Evolutionary conservation across 2,797 vertebrate genomes (phyloP), one percentile per base, ranked within the genome.

Genomic region (Gallinago nigripennis): DNA sequence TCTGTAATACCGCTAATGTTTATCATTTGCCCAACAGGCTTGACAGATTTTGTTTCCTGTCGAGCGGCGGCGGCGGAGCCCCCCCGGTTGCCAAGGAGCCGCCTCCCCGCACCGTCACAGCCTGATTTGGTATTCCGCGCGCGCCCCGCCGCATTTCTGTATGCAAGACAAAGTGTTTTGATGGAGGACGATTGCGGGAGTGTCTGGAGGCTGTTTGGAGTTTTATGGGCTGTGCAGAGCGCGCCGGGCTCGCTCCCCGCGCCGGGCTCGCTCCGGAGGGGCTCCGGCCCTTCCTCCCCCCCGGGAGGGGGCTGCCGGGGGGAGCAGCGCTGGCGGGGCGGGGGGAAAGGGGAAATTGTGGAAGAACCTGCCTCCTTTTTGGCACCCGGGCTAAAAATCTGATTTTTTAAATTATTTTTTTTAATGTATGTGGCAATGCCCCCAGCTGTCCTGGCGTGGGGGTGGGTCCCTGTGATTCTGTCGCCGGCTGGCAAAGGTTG

Each of bases 101-200:
- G 98, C 98, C 97, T 98, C 98, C 98, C 98, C 97, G 98, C 98
- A 98, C 99, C 99, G 98, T 99, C 99, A 99, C 99, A 98, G 99
- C 98, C 99, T 99, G 99, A 99, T 99, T 99, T 99, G 98, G 99
- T 99, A 99, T 99, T 99, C 99, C 96, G 98, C 98, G 98, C 98
- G 98, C 98, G 98, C 99, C 98, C 98, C 98, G 98, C 99, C 99
- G 99, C 99, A 99, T 99, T 99, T 99, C 99, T 99, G 99, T 99
- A 99, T 99, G 99, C 99, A 99, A 99, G 99, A 99, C 99, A 99
- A 99, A 99, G 99, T 99, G 99, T 99, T 99, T 99, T 99, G 99
- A 99, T 99, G 99, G 99, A 99, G 99, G 99, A 99, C 99, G 99
- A 99, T 99, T 99, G 99, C 99, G 98, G 98, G 98, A 98, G 98